Conservation (phyloP, 2,113 vertebrate genomes). For the Taxidea taxus region DNA sequence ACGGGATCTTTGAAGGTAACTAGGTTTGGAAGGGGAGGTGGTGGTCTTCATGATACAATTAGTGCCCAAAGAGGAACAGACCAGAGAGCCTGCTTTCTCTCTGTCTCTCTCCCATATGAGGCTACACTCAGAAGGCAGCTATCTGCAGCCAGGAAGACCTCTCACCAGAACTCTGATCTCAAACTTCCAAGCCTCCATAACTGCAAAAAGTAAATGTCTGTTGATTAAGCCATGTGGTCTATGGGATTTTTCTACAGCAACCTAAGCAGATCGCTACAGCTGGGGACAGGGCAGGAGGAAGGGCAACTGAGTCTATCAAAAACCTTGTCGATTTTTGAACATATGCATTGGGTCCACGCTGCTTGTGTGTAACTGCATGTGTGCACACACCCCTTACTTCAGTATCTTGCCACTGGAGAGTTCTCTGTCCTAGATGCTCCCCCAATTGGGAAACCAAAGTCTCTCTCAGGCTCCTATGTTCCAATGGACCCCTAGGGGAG, state of each 20-base stretch:
- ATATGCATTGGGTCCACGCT: background rate
- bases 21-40: background rate
- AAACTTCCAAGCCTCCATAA: background rate
- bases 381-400: background rate
- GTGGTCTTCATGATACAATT: background rate
- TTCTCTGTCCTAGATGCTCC: background rate
- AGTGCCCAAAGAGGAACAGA: background rate
- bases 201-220: background rate
- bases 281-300: background rate
- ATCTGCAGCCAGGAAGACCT: background rate
- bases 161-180: background rate
- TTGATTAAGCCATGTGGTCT: background rate
- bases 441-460: background rate
- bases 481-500: background rate
- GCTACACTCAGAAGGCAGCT: background rate
- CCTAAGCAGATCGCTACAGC: background rate
- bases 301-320: background rate
- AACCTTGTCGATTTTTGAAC: background rate
- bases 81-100: background rate
- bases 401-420: background rate
- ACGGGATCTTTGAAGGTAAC: background rate
- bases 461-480: background rate
- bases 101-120: background rate
- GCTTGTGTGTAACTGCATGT: fast-evolving
- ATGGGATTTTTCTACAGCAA: background rate